Percentiles rank a stretch among this genome's conserved stretches.
phyloP scores from a whole-genome alignment of 1,140 invertebrate genomes.

The Sarcophaga peregrina region DNA sequence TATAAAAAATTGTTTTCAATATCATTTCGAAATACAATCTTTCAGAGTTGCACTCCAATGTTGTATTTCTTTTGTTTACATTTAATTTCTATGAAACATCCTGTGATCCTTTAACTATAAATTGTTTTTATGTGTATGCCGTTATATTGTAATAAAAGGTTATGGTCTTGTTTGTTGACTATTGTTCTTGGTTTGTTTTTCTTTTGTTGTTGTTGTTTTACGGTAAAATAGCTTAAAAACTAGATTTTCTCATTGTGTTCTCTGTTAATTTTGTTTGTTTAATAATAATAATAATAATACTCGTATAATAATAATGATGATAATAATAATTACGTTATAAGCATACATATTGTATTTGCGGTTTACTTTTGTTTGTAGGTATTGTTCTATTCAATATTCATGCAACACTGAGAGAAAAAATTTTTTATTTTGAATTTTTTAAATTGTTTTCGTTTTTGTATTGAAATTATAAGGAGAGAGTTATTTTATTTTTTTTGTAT shows the following conservation, averaged over 20 bases:
- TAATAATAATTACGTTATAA: neutral
- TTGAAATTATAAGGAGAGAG: neutral
- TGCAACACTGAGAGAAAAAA: conserved; percentile 24
- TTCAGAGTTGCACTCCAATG: too few species aligned
- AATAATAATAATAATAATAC: too few species aligned
- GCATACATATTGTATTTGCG: neutral
- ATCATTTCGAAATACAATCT: too few species aligned
- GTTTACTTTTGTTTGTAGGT: neutral
- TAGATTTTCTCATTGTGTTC: neutral
- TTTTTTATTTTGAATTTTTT: neutral
- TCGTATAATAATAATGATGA: too few species aligned
- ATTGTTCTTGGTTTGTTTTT: neutral
- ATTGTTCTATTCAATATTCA: neutral
- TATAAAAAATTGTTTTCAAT: too few species aligned
- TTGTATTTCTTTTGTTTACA: neutral
- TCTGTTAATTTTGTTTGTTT: neutral
- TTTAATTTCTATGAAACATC: neutral
- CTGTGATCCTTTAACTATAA: neutral
- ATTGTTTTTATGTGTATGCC: too few species aligned
- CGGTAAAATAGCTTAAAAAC: neutral
- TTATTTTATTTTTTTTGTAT: neutral
- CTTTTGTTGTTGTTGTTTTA: neutral
- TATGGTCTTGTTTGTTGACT: neutral
- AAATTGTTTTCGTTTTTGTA: neutral
- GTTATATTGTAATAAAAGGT: too few species aligned